Conservation (phyloP, 2,113 vertebrate species). For the Polyodon spathula region DNA sequence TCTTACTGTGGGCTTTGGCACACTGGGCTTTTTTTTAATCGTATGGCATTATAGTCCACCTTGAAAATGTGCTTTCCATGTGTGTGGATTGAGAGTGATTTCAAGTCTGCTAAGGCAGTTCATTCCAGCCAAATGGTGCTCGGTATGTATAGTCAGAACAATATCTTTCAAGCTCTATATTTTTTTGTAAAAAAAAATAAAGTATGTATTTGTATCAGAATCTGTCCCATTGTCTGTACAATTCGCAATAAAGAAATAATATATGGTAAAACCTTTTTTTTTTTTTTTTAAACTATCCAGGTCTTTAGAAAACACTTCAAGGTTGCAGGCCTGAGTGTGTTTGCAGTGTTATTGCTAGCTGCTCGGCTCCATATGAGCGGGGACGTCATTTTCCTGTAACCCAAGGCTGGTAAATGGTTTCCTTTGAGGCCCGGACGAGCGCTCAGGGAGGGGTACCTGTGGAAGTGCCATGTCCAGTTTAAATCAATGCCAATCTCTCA, state of each 20-base stretch:
- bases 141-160: too few relatives aligned
- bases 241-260: too few relatives aligned
- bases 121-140: too few relatives aligned
- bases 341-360: constrained; percentile 37
- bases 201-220: too few relatives aligned
- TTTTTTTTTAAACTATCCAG: constrained; percentile 9
- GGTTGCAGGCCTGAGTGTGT: constrained; percentile 13
- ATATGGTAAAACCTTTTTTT: constrained; percentile 8
- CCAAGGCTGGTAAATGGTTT: constrained; percentile 22
- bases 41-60: constrained; percentile 4
- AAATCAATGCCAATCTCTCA: constrained; percentile 39
- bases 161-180: too few relatives aligned
- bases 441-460: constrained; percentile 33
- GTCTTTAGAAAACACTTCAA: constrained; percentile 15
- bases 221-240: too few relatives aligned
- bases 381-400: constrained; percentile 38
- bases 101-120: too few relatives aligned
- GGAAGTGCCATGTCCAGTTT: constrained; percentile 34
- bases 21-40: constrained; percentile 2
- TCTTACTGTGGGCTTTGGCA: neutral
- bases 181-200: too few relatives aligned
- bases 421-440: constrained; percentile 22
- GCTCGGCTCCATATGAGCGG: constrained; percentile 15
- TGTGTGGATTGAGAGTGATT: too few relatives aligned
- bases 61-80: too few relatives aligned